Evolutionary conservation across 1,140 invertebrate genomes (phyloP).

Genomic region (Sweltsa coloradensis): DNA sequence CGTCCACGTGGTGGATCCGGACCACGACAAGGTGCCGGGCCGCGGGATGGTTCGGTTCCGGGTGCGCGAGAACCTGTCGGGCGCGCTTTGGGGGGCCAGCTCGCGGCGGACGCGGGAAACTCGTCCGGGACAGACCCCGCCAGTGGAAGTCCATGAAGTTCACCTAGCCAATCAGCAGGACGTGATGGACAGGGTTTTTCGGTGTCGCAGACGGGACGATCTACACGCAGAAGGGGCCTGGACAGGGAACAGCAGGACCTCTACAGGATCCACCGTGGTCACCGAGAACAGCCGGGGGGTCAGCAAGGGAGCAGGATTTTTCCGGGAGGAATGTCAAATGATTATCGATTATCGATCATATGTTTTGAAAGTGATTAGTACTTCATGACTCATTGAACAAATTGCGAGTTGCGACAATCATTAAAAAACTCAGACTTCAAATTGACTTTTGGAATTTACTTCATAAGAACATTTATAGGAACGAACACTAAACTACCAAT

Average conservation of each 20-base stretch:
- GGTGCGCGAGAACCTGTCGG: slow-evolving; percentile 63
- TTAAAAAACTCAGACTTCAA: no score
- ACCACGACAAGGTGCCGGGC: no score
- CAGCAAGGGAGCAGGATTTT: slow-evolving; percentile 52
- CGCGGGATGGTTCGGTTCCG: no score
- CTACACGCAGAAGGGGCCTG: slow-evolving; percentile 58
- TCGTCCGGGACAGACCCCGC: not conserved
- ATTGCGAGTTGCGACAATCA: no score
- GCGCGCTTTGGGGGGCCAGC: slow-evolving; percentile 60
- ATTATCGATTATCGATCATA: no score
- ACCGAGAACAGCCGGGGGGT: slow-evolving; percentile 52
- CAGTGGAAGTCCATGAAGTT: slow-evolving; percentile 40
- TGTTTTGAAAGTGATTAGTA: no score
- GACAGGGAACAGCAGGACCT: slow-evolving; percentile 62
- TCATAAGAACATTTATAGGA: no score
- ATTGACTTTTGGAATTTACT: no score
- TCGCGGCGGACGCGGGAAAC: slow-evolving; percentile 23
- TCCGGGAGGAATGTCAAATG: no score
- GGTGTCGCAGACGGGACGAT: slow-evolving; percentile 60
- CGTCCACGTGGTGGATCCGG: slow-evolving; percentile 67
- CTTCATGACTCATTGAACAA: no score
- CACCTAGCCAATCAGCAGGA: slow-evolving; percentile 66
- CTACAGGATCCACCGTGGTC: slow-evolving; percentile 67
- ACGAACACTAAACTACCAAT: no score
- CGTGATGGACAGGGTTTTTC: slow-evolving; percentile 57